These are phyloP conservation scores for Sthenelais limicola DNA, from an alignment of 2,888 invertebrate species.

Conservation along the genomic window DNA sequence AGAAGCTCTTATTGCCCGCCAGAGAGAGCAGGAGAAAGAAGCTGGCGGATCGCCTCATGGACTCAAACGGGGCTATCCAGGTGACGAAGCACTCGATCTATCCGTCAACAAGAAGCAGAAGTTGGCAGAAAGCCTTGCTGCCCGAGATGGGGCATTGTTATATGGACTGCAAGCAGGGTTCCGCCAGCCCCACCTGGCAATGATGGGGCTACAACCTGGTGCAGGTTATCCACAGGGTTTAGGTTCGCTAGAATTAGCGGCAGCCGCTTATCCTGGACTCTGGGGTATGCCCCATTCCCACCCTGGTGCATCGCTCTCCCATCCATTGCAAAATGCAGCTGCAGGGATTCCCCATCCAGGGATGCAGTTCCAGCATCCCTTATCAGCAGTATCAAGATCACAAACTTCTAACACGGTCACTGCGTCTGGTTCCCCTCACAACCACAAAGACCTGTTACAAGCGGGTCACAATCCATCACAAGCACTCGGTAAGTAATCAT, in stretches of 20 bases:
- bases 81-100: conserved; percentile 25
- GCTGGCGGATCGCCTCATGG: neutral
- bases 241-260: conserved; percentile 12
- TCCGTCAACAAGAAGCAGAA: conserved; percentile 37
- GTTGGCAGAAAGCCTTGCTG: conserved; percentile 19
- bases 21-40: conserved; percentile 5
- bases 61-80: conserved; percentile 14
- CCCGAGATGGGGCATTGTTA: conserved; percentile 13
- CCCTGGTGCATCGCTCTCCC: conserved; percentile 26
- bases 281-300: conserved; percentile 27
- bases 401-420: conserved; percentile 6
- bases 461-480: neutral
- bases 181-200: conserved; percentile 17
- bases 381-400: too few relatives aligned
- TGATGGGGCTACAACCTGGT: neutral
- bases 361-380: too few relatives aligned
- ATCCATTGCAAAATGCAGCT: conserved; percentile 3
- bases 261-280: conserved; percentile 26
- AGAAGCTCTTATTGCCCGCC: conserved; percentile 4
- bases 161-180: conserved; percentile 27
- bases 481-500: too few relatives aligned
- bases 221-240: conserved; percentile 13
- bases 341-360: conserved; percentile 11
- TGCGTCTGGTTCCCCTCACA: conserved; percentile 2
- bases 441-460: conserved; percentile 22